Percentiles rank a stretch among this genome's conserved stretches.
Evolutionary conservation across 1,140 invertebrate species (phyloP).

Genomic region (Laupala kohalensis): DNA sequence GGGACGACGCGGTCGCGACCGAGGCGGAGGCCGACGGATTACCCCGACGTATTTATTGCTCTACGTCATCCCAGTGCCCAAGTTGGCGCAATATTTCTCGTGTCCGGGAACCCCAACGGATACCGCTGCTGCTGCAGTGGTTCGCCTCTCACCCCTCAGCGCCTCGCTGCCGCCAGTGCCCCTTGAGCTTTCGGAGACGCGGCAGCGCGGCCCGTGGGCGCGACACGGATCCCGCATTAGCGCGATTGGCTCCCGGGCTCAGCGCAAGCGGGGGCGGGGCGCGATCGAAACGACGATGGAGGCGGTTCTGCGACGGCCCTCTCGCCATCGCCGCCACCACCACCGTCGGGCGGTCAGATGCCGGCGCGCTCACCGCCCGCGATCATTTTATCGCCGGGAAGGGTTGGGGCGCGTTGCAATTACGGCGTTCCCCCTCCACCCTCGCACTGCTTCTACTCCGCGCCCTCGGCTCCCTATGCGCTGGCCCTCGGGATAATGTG

Average conservation of each 20-base stretch:
- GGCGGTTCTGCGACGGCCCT: no score
- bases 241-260: background rate
- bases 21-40: background rate
- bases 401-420: background rate
- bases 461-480: background rate
- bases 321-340: no score
- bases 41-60: background rate
- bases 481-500: slow-evolving; percentile 6
- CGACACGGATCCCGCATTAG: slow-evolving; percentile 6
- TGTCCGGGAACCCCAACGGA: background rate
- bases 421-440: background rate
- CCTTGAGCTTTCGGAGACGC: slow-evolving; percentile 1
- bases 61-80: background rate
- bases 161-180: background rate
- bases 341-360: background rate
- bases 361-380: background rate
- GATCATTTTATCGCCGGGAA: background rate
- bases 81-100: background rate
- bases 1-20: background rate
- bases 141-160: no score
- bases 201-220: background rate
- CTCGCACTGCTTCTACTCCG: no score
- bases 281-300: no score
- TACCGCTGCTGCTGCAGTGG: no score
- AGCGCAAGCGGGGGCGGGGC: background rate